Conservation (phyloP, 2,797 vertebrate genomes). For the Acropternis orthonyx region DNA sequence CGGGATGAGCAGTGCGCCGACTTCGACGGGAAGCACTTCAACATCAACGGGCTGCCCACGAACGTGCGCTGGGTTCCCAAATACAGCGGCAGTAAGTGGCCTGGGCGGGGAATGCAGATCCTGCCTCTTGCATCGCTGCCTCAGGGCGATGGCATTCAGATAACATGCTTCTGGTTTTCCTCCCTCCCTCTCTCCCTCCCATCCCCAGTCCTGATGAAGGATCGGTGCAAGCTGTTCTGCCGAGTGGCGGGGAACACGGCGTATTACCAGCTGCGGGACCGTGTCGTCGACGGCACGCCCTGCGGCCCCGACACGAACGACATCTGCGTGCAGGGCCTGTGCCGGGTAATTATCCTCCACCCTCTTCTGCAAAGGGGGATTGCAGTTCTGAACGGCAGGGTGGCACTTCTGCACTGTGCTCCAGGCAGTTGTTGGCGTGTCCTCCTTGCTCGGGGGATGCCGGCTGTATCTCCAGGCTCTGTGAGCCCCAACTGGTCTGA, state of each 20-base stretch:
- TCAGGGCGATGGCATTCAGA: accelerated
- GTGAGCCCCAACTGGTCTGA: accelerated
- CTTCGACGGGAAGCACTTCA: conserved; percentile 95
- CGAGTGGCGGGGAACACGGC: conserved; percentile 93
- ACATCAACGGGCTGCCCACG: conserved; percentile 96
- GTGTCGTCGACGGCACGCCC: conserved; percentile 92
- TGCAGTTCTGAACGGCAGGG: not conserved
- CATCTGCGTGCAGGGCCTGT: conserved; percentile 98
- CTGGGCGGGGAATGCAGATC: accelerated
- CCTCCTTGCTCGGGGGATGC: accelerated
- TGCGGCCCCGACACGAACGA: conserved; percentile 96
- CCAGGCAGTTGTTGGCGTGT: accelerated
- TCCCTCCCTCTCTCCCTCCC: not conserved
- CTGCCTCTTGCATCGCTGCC: not conserved
- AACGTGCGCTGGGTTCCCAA: conserved; percentile 98
- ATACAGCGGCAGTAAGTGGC: conserved; percentile 94
- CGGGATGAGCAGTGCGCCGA: conserved; percentile 92
- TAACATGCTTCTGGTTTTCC: not conserved
- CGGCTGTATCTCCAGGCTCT: not conserved
- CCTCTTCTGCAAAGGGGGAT: not conserved
- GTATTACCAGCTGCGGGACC: conserved; percentile 98
- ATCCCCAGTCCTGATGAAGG: conserved; percentile 92
- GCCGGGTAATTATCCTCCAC: conserved; percentile 82
- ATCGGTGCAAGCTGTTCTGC: conserved; percentile 97
- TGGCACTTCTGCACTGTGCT: not conserved